A percentile compares a stretch with the other conserved stretches of the same genome.
phyloP scores from a whole-genome alignment of 2,113 vertebrate species.

The Oncorhynchus masou region DNA sequence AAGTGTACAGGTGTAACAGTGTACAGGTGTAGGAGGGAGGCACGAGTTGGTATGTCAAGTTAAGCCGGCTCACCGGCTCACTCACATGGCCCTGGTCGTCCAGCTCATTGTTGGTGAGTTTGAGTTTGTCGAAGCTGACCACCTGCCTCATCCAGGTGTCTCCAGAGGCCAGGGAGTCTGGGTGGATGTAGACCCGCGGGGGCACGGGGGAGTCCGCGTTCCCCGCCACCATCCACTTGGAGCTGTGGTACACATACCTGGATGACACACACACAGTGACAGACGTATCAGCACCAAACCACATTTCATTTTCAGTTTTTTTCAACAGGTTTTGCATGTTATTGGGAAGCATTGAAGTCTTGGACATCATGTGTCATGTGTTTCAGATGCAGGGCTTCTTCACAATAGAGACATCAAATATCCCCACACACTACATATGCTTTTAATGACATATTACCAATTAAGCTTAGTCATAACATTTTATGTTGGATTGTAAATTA shows the following conservation, averaged over 20 bases:
- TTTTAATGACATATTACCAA: constrained; percentile 47
- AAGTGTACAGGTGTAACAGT: no score
- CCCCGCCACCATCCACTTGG: constrained; percentile 99
- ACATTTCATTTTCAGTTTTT: no score
- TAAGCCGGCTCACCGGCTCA: not conserved
- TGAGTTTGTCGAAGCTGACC: constrained; percentile 98
- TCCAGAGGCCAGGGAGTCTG: constrained; percentile 95
- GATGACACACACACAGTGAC: constrained; percentile 25
- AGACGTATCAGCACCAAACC: not conserved
- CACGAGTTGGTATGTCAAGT: no score
- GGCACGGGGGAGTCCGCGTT: constrained; percentile 98
- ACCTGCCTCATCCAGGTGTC: constrained; percentile 99
- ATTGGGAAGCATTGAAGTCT: no score
- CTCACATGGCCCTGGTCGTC: constrained; percentile 99
- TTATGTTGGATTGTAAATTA: constrained; percentile 45
- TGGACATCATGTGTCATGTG: no score
- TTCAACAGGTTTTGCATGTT: no score
- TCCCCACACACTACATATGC: no score
- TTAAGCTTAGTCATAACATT: constrained; percentile 57
- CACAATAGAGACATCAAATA: no score
- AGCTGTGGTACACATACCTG: constrained; percentile 99
- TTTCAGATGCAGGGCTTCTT: no score
- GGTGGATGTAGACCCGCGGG: constrained; percentile 94
- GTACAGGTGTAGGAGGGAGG: no score
- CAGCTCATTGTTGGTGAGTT: constrained; percentile 98